phyloP scores from a whole-genome alignment of 1,140 invertebrate species.

The Drosophila sturtevanti region DNA sequence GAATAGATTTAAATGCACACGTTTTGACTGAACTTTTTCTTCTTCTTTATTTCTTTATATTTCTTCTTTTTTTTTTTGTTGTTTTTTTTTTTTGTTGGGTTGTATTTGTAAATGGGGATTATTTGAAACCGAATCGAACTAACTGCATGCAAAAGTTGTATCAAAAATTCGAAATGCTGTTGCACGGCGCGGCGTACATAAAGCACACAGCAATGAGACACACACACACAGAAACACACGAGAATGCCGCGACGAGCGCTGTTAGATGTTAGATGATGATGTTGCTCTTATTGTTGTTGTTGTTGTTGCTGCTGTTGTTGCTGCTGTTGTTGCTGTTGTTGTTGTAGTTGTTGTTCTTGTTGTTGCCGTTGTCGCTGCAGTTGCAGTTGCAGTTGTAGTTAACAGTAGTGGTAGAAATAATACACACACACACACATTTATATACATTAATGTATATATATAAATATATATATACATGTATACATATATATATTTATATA shows the following conservation, averaged over 20 bases:
- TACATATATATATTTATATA: slow-evolving; percentile 51
- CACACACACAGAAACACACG: slow-evolving; percentile 25
- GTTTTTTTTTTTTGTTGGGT: slow-evolving; percentile 31
- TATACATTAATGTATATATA: slow-evolving; percentile 16
- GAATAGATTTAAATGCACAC: slow-evolving; percentile 70
- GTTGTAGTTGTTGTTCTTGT: background rate
- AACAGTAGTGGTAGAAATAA: slow-evolving; percentile 21
- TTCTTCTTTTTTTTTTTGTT: slow-evolving; percentile 11
- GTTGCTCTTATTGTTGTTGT: background rate
- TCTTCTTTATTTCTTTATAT: no score
- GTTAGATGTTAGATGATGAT: background rate
- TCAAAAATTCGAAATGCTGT: slow-evolving; percentile 31
- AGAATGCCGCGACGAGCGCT: slow-evolving; percentile 15
- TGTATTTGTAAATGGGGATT: slow-evolving; percentile 59
- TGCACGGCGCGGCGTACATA: slow-evolving; percentile 29
- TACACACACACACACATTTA: slow-evolving; percentile 18
- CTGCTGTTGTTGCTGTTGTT: background rate
- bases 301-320: background rate
- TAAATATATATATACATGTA: slow-evolving; percentile 12
- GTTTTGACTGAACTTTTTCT: slow-evolving; percentile 44
- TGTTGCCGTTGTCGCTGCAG: background rate
- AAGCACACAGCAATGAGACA: slow-evolving; percentile 12
- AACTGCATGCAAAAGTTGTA: slow-evolving; percentile 51
- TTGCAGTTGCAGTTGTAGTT: slow-evolving; percentile 8
- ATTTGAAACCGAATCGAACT: slow-evolving; percentile 5